phyloP scores from a whole-genome alignment of 1,140 invertebrate species.

The Zaprionus taronus region DNA sequence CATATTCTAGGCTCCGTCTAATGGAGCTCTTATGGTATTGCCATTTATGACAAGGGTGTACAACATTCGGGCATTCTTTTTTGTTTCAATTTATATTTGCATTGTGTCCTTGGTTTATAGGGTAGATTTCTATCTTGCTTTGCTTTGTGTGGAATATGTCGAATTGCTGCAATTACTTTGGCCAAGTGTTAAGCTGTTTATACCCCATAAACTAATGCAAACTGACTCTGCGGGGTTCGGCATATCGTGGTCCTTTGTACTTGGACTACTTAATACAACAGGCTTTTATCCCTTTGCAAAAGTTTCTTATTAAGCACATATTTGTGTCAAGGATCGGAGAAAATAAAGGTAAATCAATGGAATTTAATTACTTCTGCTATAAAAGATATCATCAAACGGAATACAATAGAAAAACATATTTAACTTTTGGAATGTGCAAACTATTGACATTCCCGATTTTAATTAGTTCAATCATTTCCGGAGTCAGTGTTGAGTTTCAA shows the following conservation, averaged over 20 bases:
- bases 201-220: conserved; percentile 13
- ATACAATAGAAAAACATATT: background rate
- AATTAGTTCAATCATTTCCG: background rate
- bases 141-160: conserved; percentile 27
- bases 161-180: conserved; percentile 34
- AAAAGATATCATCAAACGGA: background rate
- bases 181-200: conserved; percentile 14
- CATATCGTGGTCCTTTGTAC: background rate
- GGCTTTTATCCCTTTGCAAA: background rate
- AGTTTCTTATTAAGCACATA: background rate
- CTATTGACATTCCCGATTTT: background rate
- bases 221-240: background rate
- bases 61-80: background rate
- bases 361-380: background rate
- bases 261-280: background rate
- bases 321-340: background rate
- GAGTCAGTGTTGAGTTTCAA: too few species aligned
- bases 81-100: conserved; percentile 29
- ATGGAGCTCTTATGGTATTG: background rate
- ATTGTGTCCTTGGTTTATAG: conserved; percentile 26
- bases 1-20: too few species aligned
- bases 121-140: conserved; percentile 1
- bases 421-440: background rate
- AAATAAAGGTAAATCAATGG: background rate
- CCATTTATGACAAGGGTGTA: background rate